phyloP scores from a whole-genome alignment of 2,888 invertebrate species.

The Antheraea yamamai region DNA sequence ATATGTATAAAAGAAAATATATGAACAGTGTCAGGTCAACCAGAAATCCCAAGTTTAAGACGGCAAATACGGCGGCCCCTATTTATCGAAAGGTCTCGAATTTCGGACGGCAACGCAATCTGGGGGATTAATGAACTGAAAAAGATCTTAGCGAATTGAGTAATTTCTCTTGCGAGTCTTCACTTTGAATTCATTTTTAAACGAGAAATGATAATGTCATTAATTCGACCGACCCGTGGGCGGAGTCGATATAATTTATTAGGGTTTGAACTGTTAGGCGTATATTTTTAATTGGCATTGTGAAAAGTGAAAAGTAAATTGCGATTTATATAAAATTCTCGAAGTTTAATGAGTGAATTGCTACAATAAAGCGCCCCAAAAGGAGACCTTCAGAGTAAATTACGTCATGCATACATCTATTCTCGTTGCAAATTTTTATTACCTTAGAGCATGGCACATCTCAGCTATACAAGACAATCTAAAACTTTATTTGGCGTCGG shows the following conservation, averaged over 20 bases:
- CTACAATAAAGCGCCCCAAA: neutral
- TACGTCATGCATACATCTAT: too few species aligned
- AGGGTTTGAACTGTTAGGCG: constrained; percentile 15
- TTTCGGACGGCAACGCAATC: constrained; percentile 66
- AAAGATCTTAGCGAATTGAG: constrained; percentile 72
- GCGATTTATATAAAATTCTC: constrained; percentile 10
- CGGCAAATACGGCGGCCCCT: constrained; percentile 44
- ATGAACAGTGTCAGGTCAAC: neutral
- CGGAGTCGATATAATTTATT: constrained; percentile 21
- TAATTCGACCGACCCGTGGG: constrained; percentile 33
- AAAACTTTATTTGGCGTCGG: neutral
- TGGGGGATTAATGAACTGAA: constrained; percentile 74
- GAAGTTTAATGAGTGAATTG: neutral
- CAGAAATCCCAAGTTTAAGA: constrained; percentile 15
- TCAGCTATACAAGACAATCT: neutral
- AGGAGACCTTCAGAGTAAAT: neutral
- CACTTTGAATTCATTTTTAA: constrained; percentile 52
- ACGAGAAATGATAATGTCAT: constrained; percentile 58
- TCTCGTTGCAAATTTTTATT: too few species aligned
- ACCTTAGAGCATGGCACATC: neutral
- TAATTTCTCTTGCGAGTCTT: constrained; percentile 57
- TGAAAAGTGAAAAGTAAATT: constrained; percentile 20
- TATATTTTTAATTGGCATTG: constrained; percentile 20
- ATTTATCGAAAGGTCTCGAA: constrained; percentile 58
- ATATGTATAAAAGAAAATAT: neutral